Evolutionary conservation across 35 echinoderm and acorn worm genomes (phyloP).

Genomic region (Apostichopus parvimensis): DNA sequence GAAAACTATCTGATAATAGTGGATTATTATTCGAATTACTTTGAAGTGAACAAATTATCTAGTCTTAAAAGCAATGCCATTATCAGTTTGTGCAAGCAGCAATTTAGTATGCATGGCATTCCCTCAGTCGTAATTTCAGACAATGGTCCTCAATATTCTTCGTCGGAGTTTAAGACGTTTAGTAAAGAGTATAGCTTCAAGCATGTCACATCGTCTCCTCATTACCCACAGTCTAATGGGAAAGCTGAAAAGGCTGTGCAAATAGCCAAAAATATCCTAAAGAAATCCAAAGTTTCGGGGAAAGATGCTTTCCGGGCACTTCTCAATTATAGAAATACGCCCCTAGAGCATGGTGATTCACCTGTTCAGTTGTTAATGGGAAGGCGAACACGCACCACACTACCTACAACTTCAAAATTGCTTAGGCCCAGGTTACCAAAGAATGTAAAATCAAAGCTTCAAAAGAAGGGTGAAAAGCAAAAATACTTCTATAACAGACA

Average conservation of each 20-base stretch:
- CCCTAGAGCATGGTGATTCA: background rate
- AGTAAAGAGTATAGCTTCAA: conserved; percentile 36
- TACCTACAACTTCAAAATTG: background rate
- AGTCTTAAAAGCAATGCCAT: no score
- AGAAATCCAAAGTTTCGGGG: conserved; percentile 42
- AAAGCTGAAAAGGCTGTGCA: conserved; percentile 70
- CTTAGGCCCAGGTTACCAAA: background rate
- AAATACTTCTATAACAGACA: background rate
- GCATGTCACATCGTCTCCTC: conserved; percentile 54
- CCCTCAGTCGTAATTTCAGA: no score
- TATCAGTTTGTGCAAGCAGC: no score
- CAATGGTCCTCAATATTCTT: no score
- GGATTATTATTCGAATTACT: no score
- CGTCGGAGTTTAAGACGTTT: conserved; percentile 51
- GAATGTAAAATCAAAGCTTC: background rate
- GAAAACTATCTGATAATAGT: no score
- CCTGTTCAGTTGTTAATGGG: conserved; percentile 50
- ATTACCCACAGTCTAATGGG: conserved; percentile 66
- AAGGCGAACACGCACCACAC: conserved; percentile 44
- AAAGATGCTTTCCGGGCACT: conserved; percentile 60
- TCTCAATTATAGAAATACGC: conserved; percentile 53
- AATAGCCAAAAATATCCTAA: conserved; percentile 48
- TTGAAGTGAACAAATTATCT: no score
- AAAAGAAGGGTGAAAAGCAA: background rate
- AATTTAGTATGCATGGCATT: no score